A percentile compares a stretch with the other conserved stretches of the same genome.
Evolutionary conservation across 2,888 invertebrate species (phyloP).

Genomic region (Pediacus dermestoides): DNA sequence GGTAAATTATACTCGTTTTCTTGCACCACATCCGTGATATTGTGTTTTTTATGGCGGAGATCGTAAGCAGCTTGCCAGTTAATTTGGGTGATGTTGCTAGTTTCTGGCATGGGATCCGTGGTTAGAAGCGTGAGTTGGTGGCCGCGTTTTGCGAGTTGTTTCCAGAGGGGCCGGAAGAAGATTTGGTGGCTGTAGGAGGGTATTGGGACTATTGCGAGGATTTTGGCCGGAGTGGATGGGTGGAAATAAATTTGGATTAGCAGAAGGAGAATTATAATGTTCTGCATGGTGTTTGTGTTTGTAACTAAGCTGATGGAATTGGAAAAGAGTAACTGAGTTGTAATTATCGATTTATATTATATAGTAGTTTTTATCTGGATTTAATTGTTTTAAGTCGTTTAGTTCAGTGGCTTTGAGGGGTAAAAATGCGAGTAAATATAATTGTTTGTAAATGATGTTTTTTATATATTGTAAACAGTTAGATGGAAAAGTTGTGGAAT

Average conservation of each 20-base stretch:
- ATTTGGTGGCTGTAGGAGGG: slow-evolving; percentile 50
- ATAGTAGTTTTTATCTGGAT: background rate
- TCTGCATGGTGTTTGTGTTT: background rate
- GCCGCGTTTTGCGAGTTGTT: slow-evolving; percentile 48
- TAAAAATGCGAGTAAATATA: too few species aligned
- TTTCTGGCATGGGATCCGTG: slow-evolving; percentile 45
- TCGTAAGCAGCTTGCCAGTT: slow-evolving; percentile 39
- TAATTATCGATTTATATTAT: background rate
- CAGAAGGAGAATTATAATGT: background rate
- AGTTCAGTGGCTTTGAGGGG: too few species aligned
- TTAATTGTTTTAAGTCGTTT: too few species aligned
- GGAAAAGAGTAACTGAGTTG: background rate
- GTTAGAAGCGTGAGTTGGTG: slow-evolving; percentile 52
- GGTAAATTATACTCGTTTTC: slow-evolving; percentile 16
- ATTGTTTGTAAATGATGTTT: too few species aligned
- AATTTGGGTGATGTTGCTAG: slow-evolving; percentile 43
- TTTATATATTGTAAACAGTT: too few species aligned
- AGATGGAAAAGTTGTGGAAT: too few species aligned
- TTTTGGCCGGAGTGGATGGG: slow-evolving; percentile 18
- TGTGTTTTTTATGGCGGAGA: slow-evolving; percentile 17
- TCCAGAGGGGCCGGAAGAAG: slow-evolving; percentile 48
- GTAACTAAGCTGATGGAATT: background rate
- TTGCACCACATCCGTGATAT: slow-evolving; percentile 16
- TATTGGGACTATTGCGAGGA: slow-evolving; percentile 26
- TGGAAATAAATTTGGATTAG: background rate